These are phyloP conservation scores for Andricus quercusramuli DNA, from an alignment of 2,888 invertebrate species.

Conservation along the genomic window DNA sequence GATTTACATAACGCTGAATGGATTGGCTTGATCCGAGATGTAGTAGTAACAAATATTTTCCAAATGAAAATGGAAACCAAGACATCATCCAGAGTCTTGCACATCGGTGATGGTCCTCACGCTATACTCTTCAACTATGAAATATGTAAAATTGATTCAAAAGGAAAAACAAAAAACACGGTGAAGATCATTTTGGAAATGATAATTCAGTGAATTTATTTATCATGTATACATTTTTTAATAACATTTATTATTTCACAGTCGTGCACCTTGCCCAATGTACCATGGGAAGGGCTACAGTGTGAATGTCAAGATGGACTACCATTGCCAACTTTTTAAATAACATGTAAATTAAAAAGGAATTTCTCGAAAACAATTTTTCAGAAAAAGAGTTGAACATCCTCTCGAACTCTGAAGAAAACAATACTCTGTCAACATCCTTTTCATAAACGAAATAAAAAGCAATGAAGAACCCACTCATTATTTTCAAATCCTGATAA, in stretches of 20 bases:
- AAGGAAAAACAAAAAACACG: neutral
- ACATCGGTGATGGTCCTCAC: slow-evolving; percentile 59
- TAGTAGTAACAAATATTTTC: slow-evolving; percentile 58
- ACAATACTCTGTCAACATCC: neutral
- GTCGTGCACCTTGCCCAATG: neutral
- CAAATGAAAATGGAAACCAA: slow-evolving; percentile 58
- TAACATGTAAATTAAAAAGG: neutral
- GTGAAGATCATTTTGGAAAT: neutral
- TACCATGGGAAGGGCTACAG: slow-evolving; percentile 26
- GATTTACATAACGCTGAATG: slow-evolving; percentile 62
- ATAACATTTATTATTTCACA: neutral
- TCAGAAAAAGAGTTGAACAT: neutral
- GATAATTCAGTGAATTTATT: neutral
- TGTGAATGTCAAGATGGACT: slow-evolving; percentile 16
- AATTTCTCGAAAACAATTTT: neutral
- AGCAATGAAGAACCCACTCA: neutral
- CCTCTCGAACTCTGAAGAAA: too few relatives aligned
- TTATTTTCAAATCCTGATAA: neutral
- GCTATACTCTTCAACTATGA: slow-evolving; percentile 64
- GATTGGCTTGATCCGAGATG: slow-evolving; percentile 69
- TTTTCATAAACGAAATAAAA: neutral
- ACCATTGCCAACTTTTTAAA: neutral
- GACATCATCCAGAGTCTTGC: slow-evolving; percentile 54
- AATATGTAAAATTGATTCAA: neutral
- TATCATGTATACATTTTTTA: neutral